Conservation (phyloP, 1,140 invertebrate species). For the Amphibalanus amphitrite region DNA sequence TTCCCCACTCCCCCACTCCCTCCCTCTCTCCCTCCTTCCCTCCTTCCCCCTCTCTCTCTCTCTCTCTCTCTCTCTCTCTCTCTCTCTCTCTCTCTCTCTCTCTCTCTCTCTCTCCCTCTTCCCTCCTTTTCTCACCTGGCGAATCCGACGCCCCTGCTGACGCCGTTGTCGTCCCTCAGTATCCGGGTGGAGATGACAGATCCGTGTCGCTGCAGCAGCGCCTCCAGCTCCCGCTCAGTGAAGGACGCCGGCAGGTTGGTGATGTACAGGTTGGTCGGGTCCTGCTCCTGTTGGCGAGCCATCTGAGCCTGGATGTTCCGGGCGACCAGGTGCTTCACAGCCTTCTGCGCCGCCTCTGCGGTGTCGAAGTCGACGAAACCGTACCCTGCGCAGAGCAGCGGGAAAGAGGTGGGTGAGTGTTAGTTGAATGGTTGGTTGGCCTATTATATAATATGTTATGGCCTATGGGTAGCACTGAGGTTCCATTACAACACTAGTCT, state of each 20-base stretch:
- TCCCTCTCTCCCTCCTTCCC: too few relatives aligned
- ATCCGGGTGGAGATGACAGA: constrained; percentile 94
- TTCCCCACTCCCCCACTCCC: too few relatives aligned
- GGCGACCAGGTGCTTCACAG: constrained; percentile 86
- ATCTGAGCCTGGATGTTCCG: constrained; percentile 98
- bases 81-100: too few relatives aligned
- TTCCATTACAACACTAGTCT: too few relatives aligned
- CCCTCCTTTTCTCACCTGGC: constrained; percentile 43
- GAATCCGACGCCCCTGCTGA: constrained; percentile 80
- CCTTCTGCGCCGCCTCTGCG: constrained; percentile 77
- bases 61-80: too few relatives aligned
- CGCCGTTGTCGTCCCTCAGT: constrained; percentile 72
- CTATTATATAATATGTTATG: too few relatives aligned
- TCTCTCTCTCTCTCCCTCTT: too few relatives aligned
- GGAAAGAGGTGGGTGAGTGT: too few relatives aligned
- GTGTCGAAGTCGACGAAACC: constrained; percentile 99
- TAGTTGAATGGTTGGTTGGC: too few relatives aligned
- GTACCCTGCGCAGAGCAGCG: constrained; percentile 73
- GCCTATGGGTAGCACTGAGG: too few relatives aligned
- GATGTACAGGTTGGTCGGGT: constrained; percentile 98
- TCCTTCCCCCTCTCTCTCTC: too few relatives aligned
- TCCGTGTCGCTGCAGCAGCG: constrained; percentile 69
- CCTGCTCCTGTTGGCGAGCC: constrained; percentile 99
- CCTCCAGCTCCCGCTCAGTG: constrained; percentile 84
- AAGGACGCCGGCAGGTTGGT: constrained; percentile 86